phyloP scores from a whole-genome alignment of 2,888 invertebrate species.

The Hypselothyrea guttata region DNA sequence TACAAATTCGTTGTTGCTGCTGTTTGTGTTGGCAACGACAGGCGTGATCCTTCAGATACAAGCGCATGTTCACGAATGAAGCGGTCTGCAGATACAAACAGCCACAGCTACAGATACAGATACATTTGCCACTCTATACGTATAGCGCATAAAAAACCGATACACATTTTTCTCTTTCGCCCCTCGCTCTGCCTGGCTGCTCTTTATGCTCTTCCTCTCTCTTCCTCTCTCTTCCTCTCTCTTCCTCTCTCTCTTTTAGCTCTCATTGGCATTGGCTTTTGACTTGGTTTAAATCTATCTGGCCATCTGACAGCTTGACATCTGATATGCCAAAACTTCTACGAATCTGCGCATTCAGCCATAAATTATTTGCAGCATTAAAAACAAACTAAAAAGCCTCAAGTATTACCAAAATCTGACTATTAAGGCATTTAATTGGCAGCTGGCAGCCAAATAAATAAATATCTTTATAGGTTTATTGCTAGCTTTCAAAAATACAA shows the following conservation, averaged over 20 bases:
- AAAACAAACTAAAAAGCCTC: conserved; percentile 19
- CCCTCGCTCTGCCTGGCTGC: too few relatives aligned
- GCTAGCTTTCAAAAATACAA: too few relatives aligned
- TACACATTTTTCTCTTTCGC: too few relatives aligned
- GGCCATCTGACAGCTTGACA: conserved; percentile 3
- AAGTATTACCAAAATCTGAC: neutral
- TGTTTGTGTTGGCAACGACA: conserved; percentile 31
- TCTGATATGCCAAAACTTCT: conserved; percentile 16
- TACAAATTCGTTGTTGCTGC: conserved; percentile 50
- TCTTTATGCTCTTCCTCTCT: neutral
- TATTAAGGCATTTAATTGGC: neutral
- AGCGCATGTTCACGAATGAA: conserved; percentile 71
- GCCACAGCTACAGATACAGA: neutral
- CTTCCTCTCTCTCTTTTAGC: conserved; percentile 1
- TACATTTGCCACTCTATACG: neutral
- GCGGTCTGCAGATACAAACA: conserved; percentile 15
- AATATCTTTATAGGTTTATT: too few relatives aligned
- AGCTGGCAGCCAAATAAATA: too few relatives aligned
- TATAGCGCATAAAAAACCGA: neutral
- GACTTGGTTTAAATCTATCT: conserved; percentile 3
- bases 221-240: neutral
- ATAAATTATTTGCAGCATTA: conserved; percentile 6
- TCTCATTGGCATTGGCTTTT: conserved; percentile 17
- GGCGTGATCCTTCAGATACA: conserved; percentile 65
- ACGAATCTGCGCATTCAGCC: conserved; percentile 33